Percentiles rank a stretch among this genome's conserved stretches.
Evolutionary conservation across 2,797 vertebrate genomes (phyloP).

Genomic region (Tachyglossus aculeatus): DNA sequence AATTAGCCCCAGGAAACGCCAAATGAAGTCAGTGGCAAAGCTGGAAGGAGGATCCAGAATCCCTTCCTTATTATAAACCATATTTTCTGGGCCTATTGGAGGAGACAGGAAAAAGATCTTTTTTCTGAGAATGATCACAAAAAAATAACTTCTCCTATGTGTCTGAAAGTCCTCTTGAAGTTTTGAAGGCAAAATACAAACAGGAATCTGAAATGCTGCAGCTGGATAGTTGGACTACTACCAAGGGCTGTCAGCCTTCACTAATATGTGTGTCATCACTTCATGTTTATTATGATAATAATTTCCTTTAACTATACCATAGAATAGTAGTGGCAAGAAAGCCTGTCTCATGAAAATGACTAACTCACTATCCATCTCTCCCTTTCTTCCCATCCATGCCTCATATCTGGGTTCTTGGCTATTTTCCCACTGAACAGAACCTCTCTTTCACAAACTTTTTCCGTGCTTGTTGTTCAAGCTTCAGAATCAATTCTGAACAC

Average conservation of each 20-base stretch:
- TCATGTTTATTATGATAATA: constrained; percentile 10
- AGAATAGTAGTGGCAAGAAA: neutral
- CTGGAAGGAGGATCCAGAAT: neutral
- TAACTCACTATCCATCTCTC: neutral
- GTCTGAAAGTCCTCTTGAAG: neutral
- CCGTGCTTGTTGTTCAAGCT: too few species aligned
- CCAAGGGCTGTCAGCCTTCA: neutral
- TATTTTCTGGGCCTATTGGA: too few species aligned
- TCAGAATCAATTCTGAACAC: too few species aligned
- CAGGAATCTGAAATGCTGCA: neutral
- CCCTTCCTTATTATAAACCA: too few species aligned
- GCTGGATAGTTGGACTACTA: neutral
- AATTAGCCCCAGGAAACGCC: too few species aligned
- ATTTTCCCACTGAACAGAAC: too few species aligned
- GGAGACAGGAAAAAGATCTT: neutral
- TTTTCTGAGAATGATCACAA: neutral
- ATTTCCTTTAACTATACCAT: neutral
- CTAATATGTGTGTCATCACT: neutral
- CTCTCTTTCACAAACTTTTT: too few species aligned
- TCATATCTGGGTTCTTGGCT: too few species aligned
- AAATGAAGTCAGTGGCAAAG: neutral
- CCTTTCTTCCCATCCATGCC: too few species aligned
- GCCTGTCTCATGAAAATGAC: neutral
- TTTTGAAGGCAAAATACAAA: neutral
- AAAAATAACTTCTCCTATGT: neutral